These are phyloP conservation scores for Crotalus helleri DNA, from an alignment of 2,113 vertebrate species.

Conservation along the genomic window DNA sequence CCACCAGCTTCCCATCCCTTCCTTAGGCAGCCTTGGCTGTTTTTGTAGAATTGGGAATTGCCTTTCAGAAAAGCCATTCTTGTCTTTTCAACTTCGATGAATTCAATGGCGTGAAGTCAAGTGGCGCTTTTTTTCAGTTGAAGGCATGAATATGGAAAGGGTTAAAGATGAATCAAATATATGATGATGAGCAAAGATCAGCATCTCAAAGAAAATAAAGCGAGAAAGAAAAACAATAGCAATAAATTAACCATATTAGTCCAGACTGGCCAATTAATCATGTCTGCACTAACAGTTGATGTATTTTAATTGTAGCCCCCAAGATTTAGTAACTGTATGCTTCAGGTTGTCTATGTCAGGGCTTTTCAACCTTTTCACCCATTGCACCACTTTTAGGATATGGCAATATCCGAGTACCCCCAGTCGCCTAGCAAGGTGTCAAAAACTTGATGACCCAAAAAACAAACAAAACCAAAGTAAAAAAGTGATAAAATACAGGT, in stretches of 20 bases:
- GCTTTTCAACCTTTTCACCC: too few relatives aligned
- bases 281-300: not conserved
- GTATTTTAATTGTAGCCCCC: not conserved
- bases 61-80: slow-evolving; percentile 19
- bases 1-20: slow-evolving; percentile 21
- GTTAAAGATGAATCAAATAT: not conserved
- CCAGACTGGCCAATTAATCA: not conserved
- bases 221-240: not conserved
- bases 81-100: not conserved
- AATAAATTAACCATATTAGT: not conserved
- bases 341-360: not conserved
- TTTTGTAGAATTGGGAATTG: slow-evolving; percentile 11
- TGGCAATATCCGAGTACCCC: too few relatives aligned
- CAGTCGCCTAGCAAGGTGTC: too few relatives aligned
- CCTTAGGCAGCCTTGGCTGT: not conserved
- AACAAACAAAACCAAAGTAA: too few relatives aligned
- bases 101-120: not conserved
- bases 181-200: not conserved
- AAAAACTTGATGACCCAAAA: too few relatives aligned
- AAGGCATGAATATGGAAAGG: not conserved
- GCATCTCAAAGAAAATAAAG: not conserved
- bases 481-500: too few relatives aligned
- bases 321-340: not conserved
- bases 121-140: not conserved
- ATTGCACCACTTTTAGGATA: too few relatives aligned